Base-by-base conservation (phyloP, 2,797 vertebrate species). In the Amniataba percoides region DNA sequence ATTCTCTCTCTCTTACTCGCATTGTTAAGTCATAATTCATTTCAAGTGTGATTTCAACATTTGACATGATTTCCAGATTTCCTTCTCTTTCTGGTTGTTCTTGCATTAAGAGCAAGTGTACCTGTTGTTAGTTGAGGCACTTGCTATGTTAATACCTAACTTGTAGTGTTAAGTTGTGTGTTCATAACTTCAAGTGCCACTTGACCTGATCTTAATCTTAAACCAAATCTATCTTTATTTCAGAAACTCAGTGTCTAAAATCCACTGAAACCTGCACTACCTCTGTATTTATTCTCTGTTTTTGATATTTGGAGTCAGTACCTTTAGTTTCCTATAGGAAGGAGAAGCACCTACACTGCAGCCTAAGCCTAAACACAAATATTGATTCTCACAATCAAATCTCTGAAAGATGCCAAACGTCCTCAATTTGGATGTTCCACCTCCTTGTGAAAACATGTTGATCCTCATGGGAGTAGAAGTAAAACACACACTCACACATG, bases 401-500 rank as follows among this genome's bases (percentile, higher is more conserved):
- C 5, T 15, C n/a, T 52, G 2, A 58, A 67, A 61, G 7, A 49
- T 40, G 14, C 5, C 7, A 57, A 46, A 77, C 2, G 2, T 36
- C 13, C 21, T 15, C 5, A 25, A 3, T 23, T 55, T 43, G 48
- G 39, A 76, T 25, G 1, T 40, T 36, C 8, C 5, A n/a, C 1
- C 25, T 59, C 13, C 4, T 36, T 15, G 2, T 58, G 8, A 61
- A 63, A 9, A 57, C 31, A 69, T 45, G 42, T 66, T 66, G 14
- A 1, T 45, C 40, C 18, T 31, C 12, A n/a, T 45, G 27, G 57
- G 13, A 39, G 1, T 7, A 34, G 25, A 73, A 45, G 51, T 52
- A 12, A 63, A 60, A 69, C 23, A 49, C 55, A 76, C 46, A 67
- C 27, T 18, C 21, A 68, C 48, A 71, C 31, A 19, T 5, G 5